Conservation (phyloP, 2,888 invertebrate genomes). For the Operophtera brumata region DNA sequence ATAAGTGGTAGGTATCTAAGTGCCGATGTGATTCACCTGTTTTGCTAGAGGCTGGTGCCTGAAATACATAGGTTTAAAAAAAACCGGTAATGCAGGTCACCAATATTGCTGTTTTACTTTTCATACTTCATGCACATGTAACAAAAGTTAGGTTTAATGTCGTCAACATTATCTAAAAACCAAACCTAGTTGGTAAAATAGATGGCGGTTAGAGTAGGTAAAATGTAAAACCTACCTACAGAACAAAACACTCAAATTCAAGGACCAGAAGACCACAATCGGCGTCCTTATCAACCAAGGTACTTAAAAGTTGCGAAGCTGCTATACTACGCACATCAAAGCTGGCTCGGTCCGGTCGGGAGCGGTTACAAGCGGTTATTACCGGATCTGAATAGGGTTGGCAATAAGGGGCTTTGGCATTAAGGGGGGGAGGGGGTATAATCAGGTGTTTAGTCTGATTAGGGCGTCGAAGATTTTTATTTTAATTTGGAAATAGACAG, state of each 20-base stretch:
- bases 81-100: no score
- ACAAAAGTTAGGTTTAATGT: no score
- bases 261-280: conserved; percentile 22
- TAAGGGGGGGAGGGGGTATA: neutral
- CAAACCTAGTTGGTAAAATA: no score
- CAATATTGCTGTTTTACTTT: no score
- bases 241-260: conserved; percentile 5
- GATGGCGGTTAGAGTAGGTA: neutral
- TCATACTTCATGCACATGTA: no score
- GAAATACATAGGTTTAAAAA: no score
- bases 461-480: neutral
- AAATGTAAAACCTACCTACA: neutral
- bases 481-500: neutral
- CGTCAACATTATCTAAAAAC: no score
- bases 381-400: conserved; percentile 38
- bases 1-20: no score
- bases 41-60: no score
- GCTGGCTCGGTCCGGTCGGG: conserved; percentile 41
- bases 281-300: conserved; percentile 25
- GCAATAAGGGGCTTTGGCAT: neutral
- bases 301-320: conserved; percentile 42
- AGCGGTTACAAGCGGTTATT: conserved; percentile 37
- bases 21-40: no score
- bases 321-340: conserved; percentile 50
- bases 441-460: neutral